phyloP scores from a whole-genome alignment of 1,140 invertebrate species.

The Pollicipes pollicipes region DNA sequence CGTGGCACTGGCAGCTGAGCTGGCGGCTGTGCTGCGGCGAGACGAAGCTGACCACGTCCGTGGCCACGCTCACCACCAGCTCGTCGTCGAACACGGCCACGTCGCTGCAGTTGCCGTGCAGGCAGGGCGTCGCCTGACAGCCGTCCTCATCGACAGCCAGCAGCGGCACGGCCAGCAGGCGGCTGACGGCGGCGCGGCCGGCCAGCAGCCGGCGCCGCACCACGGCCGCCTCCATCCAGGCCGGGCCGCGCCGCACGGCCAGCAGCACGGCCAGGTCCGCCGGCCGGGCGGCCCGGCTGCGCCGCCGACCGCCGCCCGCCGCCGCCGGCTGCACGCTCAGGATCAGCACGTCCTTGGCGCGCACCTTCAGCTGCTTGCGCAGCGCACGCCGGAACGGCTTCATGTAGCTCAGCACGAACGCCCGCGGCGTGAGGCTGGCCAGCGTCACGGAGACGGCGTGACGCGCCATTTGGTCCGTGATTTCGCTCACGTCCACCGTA shows the following conservation, averaged over 20 bases:
- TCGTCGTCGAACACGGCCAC: slow-evolving; percentile 47
- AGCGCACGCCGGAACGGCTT: slow-evolving; percentile 65
- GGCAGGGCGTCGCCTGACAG: slow-evolving; percentile 54
- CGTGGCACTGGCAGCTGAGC: slow-evolving; percentile 60
- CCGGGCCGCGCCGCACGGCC: slow-evolving; percentile 44
- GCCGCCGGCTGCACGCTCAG: slow-evolving; percentile 53
- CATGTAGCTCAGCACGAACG: slow-evolving; percentile 67
- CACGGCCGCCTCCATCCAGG: slow-evolving; percentile 38
- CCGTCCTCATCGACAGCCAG: slow-evolving; percentile 57
- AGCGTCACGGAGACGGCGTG: slow-evolving; percentile 51
- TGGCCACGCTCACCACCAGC: slow-evolving; percentile 44
- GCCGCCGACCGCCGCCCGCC: slow-evolving; percentile 44
- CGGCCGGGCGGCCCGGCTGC: slow-evolving; percentile 26
- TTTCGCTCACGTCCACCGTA: slow-evolving; percentile 57
- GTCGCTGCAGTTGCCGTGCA: slow-evolving; percentile 66
- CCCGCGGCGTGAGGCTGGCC: slow-evolving; percentile 51
- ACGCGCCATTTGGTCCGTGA: slow-evolving; percentile 71
- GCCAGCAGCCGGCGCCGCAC: slow-evolving; percentile 46
- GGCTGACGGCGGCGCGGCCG: slow-evolving; percentile 53
- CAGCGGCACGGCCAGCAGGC: slow-evolving; percentile 51
- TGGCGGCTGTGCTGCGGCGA: slow-evolving; percentile 56
- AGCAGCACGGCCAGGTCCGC: slow-evolving; percentile 69
- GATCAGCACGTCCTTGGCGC: slow-evolving; percentile 32
- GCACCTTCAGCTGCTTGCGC: slow-evolving; percentile 33
- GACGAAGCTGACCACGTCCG: slow-evolving; percentile 67